These are phyloP conservation scores for Pipa parva DNA, from an alignment of 2,113 vertebrate genomes.

Conservation along the genomic window DNA sequence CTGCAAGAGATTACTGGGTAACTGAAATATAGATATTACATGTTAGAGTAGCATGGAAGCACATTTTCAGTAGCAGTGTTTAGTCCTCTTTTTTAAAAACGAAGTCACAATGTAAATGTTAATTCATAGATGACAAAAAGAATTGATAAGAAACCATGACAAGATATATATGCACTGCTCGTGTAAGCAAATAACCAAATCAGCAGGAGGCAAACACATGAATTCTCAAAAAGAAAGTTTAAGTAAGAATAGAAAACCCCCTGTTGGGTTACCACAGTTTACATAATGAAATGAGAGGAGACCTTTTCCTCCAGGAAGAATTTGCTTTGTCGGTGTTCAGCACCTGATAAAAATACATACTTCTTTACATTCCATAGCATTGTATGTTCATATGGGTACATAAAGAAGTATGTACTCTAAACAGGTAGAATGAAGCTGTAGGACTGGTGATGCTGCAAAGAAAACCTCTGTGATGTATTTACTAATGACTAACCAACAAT, in stretches of 20 bases:
- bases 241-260: too few relatives aligned
- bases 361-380: slow-evolving; percentile 99
- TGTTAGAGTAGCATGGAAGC: too few relatives aligned
- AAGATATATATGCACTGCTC: too few relatives aligned
- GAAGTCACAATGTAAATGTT: too few relatives aligned
- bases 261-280: background rate
- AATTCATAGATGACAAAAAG: too few relatives aligned
- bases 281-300: slow-evolving; percentile 31
- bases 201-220: background rate
- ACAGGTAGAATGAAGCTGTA: slow-evolving; percentile 68
- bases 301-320: slow-evolving; percentile 53
- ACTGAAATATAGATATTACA: too few relatives aligned
- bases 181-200: too few relatives aligned
- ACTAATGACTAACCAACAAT: background rate
- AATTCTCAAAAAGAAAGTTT: background rate
- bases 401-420: slow-evolving; percentile 99
- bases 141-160: too few relatives aligned
- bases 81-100: too few relatives aligned
- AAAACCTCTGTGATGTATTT: slow-evolving; percentile 32
- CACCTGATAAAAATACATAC: slow-evolving; percentile 98
- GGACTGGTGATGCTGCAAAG: slow-evolving; percentile 48
- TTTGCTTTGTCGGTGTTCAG: slow-evolving; percentile 59
- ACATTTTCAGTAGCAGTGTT: too few relatives aligned
- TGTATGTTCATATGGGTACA: slow-evolving; percentile 99
- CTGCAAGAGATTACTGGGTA: too few relatives aligned